A percentile compares a stretch with the other conserved stretches of the same genome.
phyloP scores from a whole-genome alignment of 2,113 vertebrate genomes.

The Ornithorhynchus anatinus region DNA sequence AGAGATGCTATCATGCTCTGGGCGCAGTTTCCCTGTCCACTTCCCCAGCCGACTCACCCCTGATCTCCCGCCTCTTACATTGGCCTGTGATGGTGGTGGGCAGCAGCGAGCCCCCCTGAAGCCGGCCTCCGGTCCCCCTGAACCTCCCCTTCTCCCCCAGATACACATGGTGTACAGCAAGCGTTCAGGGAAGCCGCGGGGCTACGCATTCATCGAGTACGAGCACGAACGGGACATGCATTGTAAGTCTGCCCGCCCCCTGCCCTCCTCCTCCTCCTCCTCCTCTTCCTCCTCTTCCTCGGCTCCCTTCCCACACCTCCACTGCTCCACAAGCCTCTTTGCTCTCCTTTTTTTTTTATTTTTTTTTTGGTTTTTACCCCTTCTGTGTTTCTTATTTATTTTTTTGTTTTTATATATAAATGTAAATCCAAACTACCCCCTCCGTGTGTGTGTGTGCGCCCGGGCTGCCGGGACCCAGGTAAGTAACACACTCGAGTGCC shows the following conservation, averaged over 20 bases:
- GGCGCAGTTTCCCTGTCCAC: constrained; percentile 32
- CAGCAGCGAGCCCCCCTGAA: neutral
- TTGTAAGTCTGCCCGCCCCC: constrained; percentile 75
- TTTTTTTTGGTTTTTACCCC: constrained; percentile 14
- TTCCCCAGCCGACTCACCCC: neutral
- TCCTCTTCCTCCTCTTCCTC: neutral
- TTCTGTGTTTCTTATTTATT: constrained; percentile 63
- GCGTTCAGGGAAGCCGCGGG: constrained; percentile 86
- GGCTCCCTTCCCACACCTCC: neutral
- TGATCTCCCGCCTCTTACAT: no score
- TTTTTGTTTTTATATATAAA: constrained; percentile 57
- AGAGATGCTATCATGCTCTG: neutral
- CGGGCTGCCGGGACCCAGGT: constrained; percentile 43
- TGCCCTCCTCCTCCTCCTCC: neutral
- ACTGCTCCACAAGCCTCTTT: constrained; percentile 24
- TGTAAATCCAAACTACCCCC: constrained; percentile 57
- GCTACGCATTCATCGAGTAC: constrained; percentile 95
- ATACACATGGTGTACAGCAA: constrained; percentile 96
- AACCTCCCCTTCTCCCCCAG: constrained; percentile 28
- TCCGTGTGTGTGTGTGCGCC: constrained; percentile 61
- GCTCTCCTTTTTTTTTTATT: constrained; percentile 51
- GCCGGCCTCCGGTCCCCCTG: constrained; percentile 2
- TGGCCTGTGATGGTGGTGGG: neutral
- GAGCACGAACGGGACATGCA: constrained; percentile 96
- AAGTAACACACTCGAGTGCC: constrained; percentile 65